A percentile compares a stretch with the other conserved stretches of the same genome.
Evolutionary conservation across 2,888 invertebrate species (phyloP).

Genomic region (Bombylius discolor): DNA sequence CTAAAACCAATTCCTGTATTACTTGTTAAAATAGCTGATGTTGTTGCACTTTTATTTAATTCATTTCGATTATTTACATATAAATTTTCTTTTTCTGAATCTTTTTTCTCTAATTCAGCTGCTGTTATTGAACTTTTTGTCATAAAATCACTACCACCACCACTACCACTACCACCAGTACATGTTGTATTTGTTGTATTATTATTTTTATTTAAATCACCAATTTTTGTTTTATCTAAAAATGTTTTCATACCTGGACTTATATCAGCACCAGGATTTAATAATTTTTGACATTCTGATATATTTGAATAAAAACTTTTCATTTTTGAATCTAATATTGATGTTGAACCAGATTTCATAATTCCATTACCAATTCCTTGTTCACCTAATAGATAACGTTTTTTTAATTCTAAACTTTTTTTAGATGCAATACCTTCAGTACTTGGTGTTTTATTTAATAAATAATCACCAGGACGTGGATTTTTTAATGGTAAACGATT

Average conservation of each 20-base stretch:
- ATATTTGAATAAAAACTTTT: conserved; percentile 75
- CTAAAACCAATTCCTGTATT: not conserved
- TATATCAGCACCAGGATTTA: conserved; percentile 62
- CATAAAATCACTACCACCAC: not conserved
- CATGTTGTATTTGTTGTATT: not conserved
- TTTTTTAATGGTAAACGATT: conserved; percentile 39
- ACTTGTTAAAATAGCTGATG: not conserved
- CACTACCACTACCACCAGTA: not conserved
- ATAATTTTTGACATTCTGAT: conserved; percentile 73
- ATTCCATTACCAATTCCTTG: conserved; percentile 52
- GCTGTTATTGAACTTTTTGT: not conserved
- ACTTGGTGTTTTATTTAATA: conserved; percentile 69
- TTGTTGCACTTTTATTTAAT: conserved; percentile 23
- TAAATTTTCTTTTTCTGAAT: conserved; percentile 32
- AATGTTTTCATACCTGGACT: conserved; percentile 58
- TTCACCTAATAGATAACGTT: conserved; percentile 68
- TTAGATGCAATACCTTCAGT: conserved; percentile 81
- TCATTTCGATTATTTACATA: conserved; percentile 34
- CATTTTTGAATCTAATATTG: conserved; percentile 71
- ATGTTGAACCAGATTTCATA: conserved; percentile 69
- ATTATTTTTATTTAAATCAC: conserved; percentile 18
- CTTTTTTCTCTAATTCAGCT: conserved; percentile 27
- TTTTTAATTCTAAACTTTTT: conserved; percentile 73
- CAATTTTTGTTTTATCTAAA: conserved; percentile 37
- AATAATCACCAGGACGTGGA: conserved; percentile 56